Evolutionary conservation across 2,888 invertebrate species (phyloP).

Genomic region (Cantharis rufa): DNA sequence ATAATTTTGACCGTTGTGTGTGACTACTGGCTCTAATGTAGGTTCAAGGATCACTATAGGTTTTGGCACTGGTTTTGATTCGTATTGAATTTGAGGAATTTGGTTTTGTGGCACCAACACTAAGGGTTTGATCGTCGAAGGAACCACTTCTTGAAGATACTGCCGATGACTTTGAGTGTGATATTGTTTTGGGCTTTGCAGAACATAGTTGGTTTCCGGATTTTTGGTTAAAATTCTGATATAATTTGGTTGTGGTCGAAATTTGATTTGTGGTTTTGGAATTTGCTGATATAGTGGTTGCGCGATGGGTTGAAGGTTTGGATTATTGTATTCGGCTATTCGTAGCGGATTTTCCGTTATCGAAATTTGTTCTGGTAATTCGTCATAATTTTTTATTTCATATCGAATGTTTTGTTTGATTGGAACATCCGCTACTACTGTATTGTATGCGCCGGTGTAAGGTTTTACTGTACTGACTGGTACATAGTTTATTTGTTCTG

Average conservation of each 20-base stretch:
- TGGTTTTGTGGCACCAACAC: slow-evolving; percentile 7
- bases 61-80: slow-evolving; percentile 2
- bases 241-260: slow-evolving; percentile 27
- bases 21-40: slow-evolving; percentile 30
- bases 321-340: slow-evolving; percentile 9
- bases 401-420: slow-evolving; percentile 1
- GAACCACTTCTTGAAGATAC: slow-evolving; percentile 18
- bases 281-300: not conserved
- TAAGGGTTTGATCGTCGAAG: slow-evolving; percentile 5
- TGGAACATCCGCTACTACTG: slow-evolving; percentile 49
- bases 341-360: slow-evolving; percentile 10
- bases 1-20: slow-evolving; percentile 8
- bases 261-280: not conserved
- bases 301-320: slow-evolving; percentile 6
- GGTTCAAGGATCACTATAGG: slow-evolving; percentile 12
- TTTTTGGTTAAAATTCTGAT: slow-evolving; percentile 24
- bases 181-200: slow-evolving; percentile 17
- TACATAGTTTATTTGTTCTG: slow-evolving; percentile 17
- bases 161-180: slow-evolving; percentile 20
- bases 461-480: slow-evolving; percentile 39
- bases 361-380: slow-evolving; percentile 8
- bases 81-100: slow-evolving; percentile 8
- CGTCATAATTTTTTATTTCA: not conserved
- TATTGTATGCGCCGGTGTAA: slow-evolving; percentile 49
- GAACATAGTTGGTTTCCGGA: slow-evolving; percentile 10